Evolutionary conservation across 2,797 vertebrate genomes (phyloP), one percentile per base, ranked within the genome.

Genomic region (Sebastes iracundus): DNA sequence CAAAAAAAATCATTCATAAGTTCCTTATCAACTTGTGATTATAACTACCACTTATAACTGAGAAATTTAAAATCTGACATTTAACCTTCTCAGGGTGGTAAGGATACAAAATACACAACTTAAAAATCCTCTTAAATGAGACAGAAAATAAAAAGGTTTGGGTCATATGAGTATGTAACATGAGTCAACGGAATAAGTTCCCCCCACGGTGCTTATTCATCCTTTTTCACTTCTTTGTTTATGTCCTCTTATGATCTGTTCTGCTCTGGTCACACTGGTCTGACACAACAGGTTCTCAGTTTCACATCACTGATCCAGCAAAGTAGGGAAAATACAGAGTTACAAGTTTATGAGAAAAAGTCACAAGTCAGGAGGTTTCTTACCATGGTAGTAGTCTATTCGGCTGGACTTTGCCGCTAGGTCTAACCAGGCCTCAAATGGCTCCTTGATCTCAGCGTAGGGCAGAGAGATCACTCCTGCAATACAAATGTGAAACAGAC

Each of bases 361-460:
- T 4, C 8, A 7, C 1, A 5, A 23, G n/a, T 32, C 5, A 22
- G 6, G 18, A 14, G 25, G 0, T 65, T 74, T 64, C 79, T 93
- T 68, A 97, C 96, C 94, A 53, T 94, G 87, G 0, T 96, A 97
- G 23, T 95, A 96, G 73, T 97, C 95, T 35, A 95, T 95, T 7
- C 95, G 88, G 90, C 96, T 97, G 83, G 94, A 95, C 25, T 93
- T 93, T 16, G 93, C 93, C 0, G 91, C 78, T 0, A 91, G 69
- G 81, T 97, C 95, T 42, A 97, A 96, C 96, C 96, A 97, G 90
- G 94, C 96, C 88, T 97, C 97, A 18, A 96, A 97, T 0, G 95
- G 97, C 87, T 97, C 96, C 85, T 95, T 90, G 0, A 98, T 97
- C 85, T 97, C 96, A 6, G 96, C 96, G 0, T 97, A 97, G 30